Percentiles rank a stretch among this genome's conserved stretches.
Conservation (phyloP, 37 sponge, comb jelly and placozoan species). For the Aplysina aerophoba region DNA sequence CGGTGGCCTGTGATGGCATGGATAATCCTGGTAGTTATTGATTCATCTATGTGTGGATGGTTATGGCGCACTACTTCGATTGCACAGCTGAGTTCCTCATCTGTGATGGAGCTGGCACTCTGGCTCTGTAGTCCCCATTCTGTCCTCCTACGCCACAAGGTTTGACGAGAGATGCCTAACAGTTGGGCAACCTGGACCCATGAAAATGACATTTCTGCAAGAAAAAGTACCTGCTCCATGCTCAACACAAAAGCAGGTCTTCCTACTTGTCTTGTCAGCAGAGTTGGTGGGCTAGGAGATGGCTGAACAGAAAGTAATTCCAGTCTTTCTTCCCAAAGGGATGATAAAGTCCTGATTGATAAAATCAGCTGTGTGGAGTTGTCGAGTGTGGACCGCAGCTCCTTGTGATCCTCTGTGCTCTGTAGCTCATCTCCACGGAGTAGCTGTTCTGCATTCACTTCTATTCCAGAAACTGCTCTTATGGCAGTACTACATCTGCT, state of each 20-base stretch:
- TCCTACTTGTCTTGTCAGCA: too few relatives aligned
- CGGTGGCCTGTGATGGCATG: constrained; percentile 4
- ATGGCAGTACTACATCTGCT: constrained; percentile 13
- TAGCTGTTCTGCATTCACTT: constrained; percentile 4
- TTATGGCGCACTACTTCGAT: neutral
- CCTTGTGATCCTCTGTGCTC: neutral
- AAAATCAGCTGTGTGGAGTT: neutral
- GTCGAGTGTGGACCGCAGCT: neutral
- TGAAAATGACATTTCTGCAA: too few relatives aligned
- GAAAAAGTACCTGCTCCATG: too few relatives aligned
- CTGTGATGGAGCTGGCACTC: neutral
- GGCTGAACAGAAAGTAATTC: neutral
- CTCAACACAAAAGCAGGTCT: too few relatives aligned
- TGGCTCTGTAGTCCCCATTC: neutral
- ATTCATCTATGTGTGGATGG: constrained; percentile 4
- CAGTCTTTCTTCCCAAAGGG: neutral
- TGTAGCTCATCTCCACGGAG: neutral
- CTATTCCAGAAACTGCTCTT: constrained; percentile 24
- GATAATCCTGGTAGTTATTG: constrained; percentile 2
- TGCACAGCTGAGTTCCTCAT: neutral
- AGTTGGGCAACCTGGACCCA: too few relatives aligned
- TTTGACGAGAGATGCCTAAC: too few relatives aligned
- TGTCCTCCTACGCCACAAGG: too few relatives aligned
- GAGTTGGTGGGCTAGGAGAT: constrained; percentile 1
- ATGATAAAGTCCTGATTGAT: constrained; percentile 4